Base-by-base conservation (phyloP, 2,113 vertebrate species). In the Sitta europaea region DNA sequence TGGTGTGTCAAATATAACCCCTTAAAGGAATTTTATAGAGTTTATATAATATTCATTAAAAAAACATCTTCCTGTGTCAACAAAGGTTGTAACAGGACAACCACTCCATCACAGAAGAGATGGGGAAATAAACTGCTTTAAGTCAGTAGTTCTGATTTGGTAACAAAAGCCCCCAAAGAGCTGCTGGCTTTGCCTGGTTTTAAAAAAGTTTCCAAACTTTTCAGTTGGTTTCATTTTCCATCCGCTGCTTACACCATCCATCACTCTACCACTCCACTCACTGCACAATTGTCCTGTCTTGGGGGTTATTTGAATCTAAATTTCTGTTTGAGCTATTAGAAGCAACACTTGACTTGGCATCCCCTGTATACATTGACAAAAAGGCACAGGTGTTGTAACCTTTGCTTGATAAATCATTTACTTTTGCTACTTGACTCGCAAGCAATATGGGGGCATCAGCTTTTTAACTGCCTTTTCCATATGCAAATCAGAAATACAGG, bases 371-470 rank as follows among this genome's bases (percentile, higher is more conserved):
- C 73, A 93, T 88, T 97, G 98, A 98, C 97, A 97, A 94, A 98
- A 97, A 97, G 94, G 92, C 95, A 96, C 97, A 97, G 97, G 96
- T 97, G 97, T 90, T 92, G 86, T 97, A 97, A 96, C 96, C 96
- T 97, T 96, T 95, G 91, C 97, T 97, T 97, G 97, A 96, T 98
- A 98, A 97, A 98, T 98, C 97, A 98, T 96, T 96, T 97, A 95
- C 94, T 96, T 97, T 96, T 96, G 96, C 95, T 95, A 93, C 96
- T 96, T 86, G 90, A 95, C 96, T 97, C 19, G 68, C 65, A 76
- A 86, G 92, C 89, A 88, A 25, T 71, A 92, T 67, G 88, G 92
- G 86, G 86, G 68, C 96, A 94, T 96, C 76, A 35, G 94, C 90
- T 96, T 96, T 97, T 95, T 90, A 95, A 88, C 90, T 92, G 75